Base-by-base conservation (phyloP, 2,888 invertebrate genomes). In the Oscheius sp. region DNA sequence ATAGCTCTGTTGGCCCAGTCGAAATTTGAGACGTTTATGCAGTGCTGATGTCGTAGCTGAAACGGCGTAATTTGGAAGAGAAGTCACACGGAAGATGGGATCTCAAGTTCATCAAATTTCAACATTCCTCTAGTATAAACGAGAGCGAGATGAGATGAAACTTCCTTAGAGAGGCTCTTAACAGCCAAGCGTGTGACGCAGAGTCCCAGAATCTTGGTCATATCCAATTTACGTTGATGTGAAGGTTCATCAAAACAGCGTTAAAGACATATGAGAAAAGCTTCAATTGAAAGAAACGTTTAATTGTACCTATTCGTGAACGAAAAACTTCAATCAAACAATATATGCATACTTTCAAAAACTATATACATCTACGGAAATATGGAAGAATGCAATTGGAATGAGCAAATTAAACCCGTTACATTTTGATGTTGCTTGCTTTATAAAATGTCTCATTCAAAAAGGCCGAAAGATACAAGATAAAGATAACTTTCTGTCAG, bases 1-100 rank as follows among this genome's bases (percentile, higher is more conserved):
- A 49, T 65, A 65, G 44, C 36, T 28, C n/a, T 65, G 65, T 26
- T 56, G 54, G 38, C 56, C 65, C 44, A 65, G 44, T 14, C 65
- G 65, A 45, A 65, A 65, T 56, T 54, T 54, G 44, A 65, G 65
- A n/a, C 65, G 41, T 44, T 65, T 54, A 9, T 32, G 45, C 26
- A 26, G 44, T 33, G 65, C 56, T n/a, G 65, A 44, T 33, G 65
- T 56, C 45, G 54, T 56, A n/a, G 54, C 65, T 65, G 64, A 64
- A 64, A 64, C 14, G 51, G 38, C 38, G 57, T 38, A 57, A 41
- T 57, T 57, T 57, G 36, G 56, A 56, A 24, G 54, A 26, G 41
- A 57, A 57, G 41, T 22, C 41, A 26, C 38, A 20, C 17, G 41
- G 38, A 22, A 41, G 32, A 49, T 24, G 24, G 17, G 41, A 26